Conservation (phyloP, 2,888 invertebrate species). For the Diaphora mendica region DNA sequence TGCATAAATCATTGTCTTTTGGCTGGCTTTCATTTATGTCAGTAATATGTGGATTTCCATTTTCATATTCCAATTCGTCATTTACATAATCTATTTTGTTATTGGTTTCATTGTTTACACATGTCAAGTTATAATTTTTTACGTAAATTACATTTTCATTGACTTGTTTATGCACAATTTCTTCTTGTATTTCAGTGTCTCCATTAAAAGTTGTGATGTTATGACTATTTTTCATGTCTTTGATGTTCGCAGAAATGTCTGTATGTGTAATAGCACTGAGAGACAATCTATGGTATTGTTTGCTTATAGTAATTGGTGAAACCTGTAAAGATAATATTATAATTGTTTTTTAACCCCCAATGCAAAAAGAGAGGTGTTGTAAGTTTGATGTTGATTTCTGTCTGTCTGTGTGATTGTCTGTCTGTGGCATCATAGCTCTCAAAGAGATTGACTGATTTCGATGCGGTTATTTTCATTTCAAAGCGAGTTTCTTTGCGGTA, state of each 20-base stretch:
- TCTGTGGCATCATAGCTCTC: no score
- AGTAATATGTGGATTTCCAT: not conserved
- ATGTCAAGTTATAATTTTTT: not conserved
- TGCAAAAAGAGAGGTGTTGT: no score
- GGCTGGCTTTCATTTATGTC: not conserved
- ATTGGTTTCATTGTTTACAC: not conserved
- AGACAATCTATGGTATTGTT: not conserved
- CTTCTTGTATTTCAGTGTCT: not conserved
- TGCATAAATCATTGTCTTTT: not conserved
- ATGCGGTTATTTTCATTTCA: no score
- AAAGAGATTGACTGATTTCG: no score
- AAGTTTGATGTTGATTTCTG: no score
- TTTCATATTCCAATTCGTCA: not conserved
- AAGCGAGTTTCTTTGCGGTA: no score
- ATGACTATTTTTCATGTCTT: not conserved
- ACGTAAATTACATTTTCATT: not conserved
- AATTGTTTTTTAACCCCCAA: no score
- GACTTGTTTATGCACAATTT: not conserved
- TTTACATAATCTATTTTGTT: not conserved
- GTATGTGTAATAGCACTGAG: not conserved
- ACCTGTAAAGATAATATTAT: not conserved
- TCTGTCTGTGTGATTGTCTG: no score
- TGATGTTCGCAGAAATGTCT: not conserved
- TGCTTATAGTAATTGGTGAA: not conserved
- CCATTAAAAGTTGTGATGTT: not conserved